These are phyloP conservation scores for Sebastes alutus DNA, from an alignment of 2,797 vertebrate genomes.

Conservation along the genomic window DNA sequence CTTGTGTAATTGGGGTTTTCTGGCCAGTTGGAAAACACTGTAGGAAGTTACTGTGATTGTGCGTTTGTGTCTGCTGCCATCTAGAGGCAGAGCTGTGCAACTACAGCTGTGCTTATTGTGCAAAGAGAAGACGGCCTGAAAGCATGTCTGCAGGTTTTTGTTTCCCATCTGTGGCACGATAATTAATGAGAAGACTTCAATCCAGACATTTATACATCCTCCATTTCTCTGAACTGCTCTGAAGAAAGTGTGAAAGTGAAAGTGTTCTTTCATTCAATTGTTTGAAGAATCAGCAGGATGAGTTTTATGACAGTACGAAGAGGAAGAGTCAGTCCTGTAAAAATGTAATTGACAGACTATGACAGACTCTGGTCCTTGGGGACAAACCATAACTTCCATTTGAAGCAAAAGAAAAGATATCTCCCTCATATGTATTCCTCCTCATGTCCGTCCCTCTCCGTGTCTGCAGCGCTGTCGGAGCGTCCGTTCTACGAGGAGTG, in stretches of 20 bases:
- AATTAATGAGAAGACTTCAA: background rate
- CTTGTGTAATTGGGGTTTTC: background rate
- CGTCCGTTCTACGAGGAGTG: constrained; percentile 94
- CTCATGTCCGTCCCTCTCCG: background rate
- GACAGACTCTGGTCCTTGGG: background rate
- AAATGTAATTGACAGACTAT: background rate
- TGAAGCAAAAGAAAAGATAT: background rate
- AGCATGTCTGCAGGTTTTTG: background rate
- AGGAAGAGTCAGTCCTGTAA: background rate
- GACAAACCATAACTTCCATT: background rate
- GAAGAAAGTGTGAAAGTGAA: background rate
- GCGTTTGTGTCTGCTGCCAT: constrained; percentile 54
- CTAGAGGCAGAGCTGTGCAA: constrained; percentile 35
- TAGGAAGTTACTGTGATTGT: background rate
- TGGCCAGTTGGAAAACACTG: background rate
- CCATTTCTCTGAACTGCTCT: background rate
- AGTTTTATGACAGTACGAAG: background rate
- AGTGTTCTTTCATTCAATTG: background rate
- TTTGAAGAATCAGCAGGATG: background rate
- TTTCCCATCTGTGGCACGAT: background rate
- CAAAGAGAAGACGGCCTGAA: background rate
- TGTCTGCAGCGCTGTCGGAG: constrained; percentile 85
- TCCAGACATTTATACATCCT: background rate
- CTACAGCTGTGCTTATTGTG: background rate
- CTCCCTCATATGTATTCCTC: background rate